phyloP scores from a whole-genome alignment of 2,797 vertebrate genomes.

The Thaleichthys pacificus region DNA sequence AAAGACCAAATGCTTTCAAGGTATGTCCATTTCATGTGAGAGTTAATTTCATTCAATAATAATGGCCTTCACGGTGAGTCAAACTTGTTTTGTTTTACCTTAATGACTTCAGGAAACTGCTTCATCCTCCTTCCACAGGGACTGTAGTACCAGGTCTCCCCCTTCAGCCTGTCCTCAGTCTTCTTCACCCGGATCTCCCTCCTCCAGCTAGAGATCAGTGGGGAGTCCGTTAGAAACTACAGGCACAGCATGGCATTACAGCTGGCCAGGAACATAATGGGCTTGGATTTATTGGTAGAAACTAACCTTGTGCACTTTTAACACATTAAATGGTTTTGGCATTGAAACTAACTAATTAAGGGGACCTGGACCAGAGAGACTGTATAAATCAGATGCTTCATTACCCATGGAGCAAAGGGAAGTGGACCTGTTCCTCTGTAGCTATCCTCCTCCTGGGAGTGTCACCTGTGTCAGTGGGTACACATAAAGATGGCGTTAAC shows the following conservation, averaged over 20 bases:
- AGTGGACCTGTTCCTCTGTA: constrained; percentile 90
- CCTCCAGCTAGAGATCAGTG: constrained; percentile 79
- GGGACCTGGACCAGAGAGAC: background rate
- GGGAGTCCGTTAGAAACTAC: background rate
- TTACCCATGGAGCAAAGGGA: constrained; percentile 91
- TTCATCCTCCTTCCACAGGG: constrained; percentile 97
- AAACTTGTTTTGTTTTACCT: constrained; percentile 72
- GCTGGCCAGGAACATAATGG: background rate
- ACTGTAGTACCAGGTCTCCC: constrained; percentile 97
- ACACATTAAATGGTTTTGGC: background rate
- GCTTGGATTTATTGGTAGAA: background rate
- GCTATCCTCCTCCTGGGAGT: constrained; percentile 84
- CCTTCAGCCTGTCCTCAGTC: constrained; percentile 88
- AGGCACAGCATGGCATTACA: background rate
- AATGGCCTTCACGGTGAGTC: too few species aligned
- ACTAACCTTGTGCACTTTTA: background rate
- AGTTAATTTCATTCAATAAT: too few species aligned
- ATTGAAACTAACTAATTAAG: constrained; percentile 2
- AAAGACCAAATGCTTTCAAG: background rate
- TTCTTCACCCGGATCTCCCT: constrained; percentile 92
- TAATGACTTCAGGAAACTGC: constrained; percentile 96
- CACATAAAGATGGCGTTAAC: constrained; percentile 9
- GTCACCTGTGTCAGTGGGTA: constrained; percentile 74
- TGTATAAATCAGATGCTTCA: constrained; percentile 11
- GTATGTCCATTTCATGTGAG: background rate